Percentiles rank a stretch among this genome's conserved stretches.
Evolutionary conservation across 2,888 invertebrate genomes (phyloP).

Genomic region (Drosophila pullipes): DNA sequence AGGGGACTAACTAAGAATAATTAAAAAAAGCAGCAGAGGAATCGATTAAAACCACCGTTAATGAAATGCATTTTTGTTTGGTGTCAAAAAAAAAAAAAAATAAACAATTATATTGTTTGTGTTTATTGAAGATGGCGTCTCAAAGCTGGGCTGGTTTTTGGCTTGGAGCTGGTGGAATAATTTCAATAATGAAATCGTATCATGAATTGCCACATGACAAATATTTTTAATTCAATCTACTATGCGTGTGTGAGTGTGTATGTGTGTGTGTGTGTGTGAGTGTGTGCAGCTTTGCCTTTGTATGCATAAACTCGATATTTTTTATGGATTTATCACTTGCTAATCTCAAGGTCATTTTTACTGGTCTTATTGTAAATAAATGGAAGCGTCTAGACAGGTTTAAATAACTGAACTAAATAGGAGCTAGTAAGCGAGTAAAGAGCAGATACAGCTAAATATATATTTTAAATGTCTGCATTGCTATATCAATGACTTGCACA

Average conservation of each 20-base stretch:
- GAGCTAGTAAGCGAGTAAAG: constrained; percentile 20
- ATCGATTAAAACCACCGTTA: constrained; percentile 27
- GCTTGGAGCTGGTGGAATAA: constrained; percentile 17
- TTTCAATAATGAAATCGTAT: constrained; percentile 49
- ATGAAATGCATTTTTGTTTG: constrained; percentile 62
- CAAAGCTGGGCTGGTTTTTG: constrained; percentile 23
- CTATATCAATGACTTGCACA: constrained; percentile 45
- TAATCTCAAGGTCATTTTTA: constrained; percentile 67
- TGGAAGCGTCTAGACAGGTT: constrained; percentile 44
- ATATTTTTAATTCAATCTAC: constrained; percentile 29
- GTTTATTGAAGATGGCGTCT: constrained; percentile 33
- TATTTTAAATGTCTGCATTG: neutral
- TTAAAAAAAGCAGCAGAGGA: constrained; percentile 18
- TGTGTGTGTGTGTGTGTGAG: neutral
- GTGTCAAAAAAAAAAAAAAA: constrained; percentile 14
- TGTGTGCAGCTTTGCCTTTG: neutral
- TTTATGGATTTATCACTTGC: constrained; percentile 65
- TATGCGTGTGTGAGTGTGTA: neutral
- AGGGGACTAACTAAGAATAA: neutral
- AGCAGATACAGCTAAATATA: neutral
- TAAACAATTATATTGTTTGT: constrained; percentile 5
- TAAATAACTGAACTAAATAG: constrained; percentile 23
- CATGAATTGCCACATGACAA: constrained; percentile 43
- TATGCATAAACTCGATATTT: constrained; percentile 27
- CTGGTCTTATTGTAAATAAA: constrained; percentile 43